Conservation (phyloP, 1,140 invertebrate species). For the Drosophila sp. region DNA sequence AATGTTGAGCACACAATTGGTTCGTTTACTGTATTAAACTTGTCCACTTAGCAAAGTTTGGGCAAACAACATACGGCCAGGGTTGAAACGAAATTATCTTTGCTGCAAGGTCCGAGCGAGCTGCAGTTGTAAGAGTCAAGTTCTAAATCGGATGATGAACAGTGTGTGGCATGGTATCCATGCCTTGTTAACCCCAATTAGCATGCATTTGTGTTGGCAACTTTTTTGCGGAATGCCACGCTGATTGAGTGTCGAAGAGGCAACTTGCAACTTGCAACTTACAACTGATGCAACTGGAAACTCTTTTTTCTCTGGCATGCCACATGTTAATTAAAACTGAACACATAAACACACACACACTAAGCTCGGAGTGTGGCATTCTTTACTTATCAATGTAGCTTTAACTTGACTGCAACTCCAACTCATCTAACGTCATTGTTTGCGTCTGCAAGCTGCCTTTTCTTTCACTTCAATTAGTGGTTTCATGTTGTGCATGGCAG, state of each 20-base stretch:
- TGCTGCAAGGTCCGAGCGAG: constrained; percentile 13
- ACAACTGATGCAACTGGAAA: constrained; percentile 7
- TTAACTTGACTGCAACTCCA: constrained; percentile 14
- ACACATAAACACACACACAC: constrained; percentile 16
- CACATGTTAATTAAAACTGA: constrained; percentile 62
- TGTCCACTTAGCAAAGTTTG: constrained; percentile 14
- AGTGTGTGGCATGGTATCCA: constrained; percentile 6
- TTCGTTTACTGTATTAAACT: constrained; percentile 3
- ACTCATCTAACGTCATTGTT: constrained; percentile 41
- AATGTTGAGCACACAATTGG: constrained; percentile 8
- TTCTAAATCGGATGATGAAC: constrained; percentile 7
- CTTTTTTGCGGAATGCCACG: constrained; percentile 38
- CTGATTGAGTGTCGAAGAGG: constrained; percentile 44
- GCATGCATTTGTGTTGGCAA: constrained; percentile 59
- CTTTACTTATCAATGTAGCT: constrained; percentile 40
- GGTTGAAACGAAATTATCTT: constrained; percentile 22
- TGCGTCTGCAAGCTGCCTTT: constrained; percentile 36
- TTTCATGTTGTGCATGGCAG: constrained; percentile 76
- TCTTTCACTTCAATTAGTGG: constrained; percentile 81
- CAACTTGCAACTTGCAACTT: constrained; percentile 12
- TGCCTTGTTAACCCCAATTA: constrained; percentile 78
- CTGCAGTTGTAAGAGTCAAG: not conserved
- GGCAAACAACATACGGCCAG: not conserved
- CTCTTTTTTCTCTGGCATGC: constrained; percentile 41
- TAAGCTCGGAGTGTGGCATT: constrained; percentile 17